Percentiles rank a stretch among this genome's conserved stretches.
Evolutionary conservation across 2,113 vertebrate genomes (phyloP).

Genomic region (Carassius carassius): DNA sequence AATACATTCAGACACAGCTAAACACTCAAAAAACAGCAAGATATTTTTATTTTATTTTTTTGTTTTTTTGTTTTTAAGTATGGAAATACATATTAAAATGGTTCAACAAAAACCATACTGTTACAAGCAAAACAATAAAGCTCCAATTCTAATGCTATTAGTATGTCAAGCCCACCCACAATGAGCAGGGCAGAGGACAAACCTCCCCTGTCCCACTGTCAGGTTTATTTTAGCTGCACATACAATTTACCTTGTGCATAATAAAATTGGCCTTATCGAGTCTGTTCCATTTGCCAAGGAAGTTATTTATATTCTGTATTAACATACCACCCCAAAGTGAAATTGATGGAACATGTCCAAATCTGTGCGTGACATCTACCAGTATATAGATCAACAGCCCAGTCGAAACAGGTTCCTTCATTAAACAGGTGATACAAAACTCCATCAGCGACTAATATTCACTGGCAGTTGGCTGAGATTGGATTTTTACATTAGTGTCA

Average conservation of each 20-base stretch:
- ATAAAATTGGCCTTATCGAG: conserved; percentile 32
- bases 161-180: not conserved
- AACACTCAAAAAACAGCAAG: not conserved
- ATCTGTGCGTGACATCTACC: conserved; percentile 74
- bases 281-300: conserved; percentile 51
- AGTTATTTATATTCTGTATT: conserved; percentile 66
- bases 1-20: not conserved
- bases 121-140: not conserved
- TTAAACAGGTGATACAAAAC: conserved; percentile 73
- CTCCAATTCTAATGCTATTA: not conserved
- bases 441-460: conserved; percentile 68
- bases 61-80: no score
- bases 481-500: conserved; percentile 80
- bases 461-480: conserved; percentile 73
- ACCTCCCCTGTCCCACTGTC: not conserved
- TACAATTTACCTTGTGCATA: conserved; percentile 21
- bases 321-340: conserved; percentile 65
- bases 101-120: not conserved
- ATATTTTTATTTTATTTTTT: no score
- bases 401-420: conserved; percentile 69
- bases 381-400: conserved; percentile 70
- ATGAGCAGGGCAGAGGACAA: not conserved
- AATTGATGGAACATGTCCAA: conserved; percentile 78
- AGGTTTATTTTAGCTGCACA: conserved; percentile 2
- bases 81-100: not conserved